Evolutionary conservation across 1,140 invertebrate species (phyloP), one percentile per base, ranked within the genome.

Genomic region (Pseudomyrmex flavicornis): DNA sequence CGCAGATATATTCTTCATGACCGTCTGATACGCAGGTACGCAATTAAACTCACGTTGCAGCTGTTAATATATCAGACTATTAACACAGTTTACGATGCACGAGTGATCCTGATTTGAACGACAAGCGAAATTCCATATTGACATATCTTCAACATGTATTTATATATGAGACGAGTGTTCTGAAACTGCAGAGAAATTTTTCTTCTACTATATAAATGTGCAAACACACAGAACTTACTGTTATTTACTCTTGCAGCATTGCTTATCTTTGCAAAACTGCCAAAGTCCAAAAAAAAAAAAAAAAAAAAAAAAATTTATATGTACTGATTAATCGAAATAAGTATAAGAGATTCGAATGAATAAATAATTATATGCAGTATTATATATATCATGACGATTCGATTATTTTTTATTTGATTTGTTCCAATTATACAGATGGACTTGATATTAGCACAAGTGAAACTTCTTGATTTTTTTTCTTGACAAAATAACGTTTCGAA

Each of bases 381-480:
- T 7, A 35, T 35, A 35, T 35, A 7, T 7, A 35, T 35, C 35
- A 7, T 52, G 9, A 52, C 50, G 10, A 62, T n/a, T 12, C 46
- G 7, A 17, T 1, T 8, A 2, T 5, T 35, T 15, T 70, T 15
- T 3, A 56, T 35, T 58, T 74, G 2, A 62, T 75, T 75, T 13
- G 20, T 10, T 26, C 48, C 2, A 62, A 15, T 73, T 59, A 62
- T 58, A 10, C 58, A 75, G 22, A 4, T 46, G 20, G 8, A 9
- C 1, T n/a, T 75, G 26, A 75, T 75, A 52, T 75, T 74, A 46
- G 10, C 10, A 75, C 73, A 75, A 75, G 59, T 75, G 73, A 63
- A 50, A 22, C 26, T 68, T 12, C 26, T 26, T 12, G 2, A 48
- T 20, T 12, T 35, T 35, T 35, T 35, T 48, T 2, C 3, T 12